Evolutionary conservation across 2,888 invertebrate species (phyloP).

Genomic region (Clepsis dumicolana): DNA sequence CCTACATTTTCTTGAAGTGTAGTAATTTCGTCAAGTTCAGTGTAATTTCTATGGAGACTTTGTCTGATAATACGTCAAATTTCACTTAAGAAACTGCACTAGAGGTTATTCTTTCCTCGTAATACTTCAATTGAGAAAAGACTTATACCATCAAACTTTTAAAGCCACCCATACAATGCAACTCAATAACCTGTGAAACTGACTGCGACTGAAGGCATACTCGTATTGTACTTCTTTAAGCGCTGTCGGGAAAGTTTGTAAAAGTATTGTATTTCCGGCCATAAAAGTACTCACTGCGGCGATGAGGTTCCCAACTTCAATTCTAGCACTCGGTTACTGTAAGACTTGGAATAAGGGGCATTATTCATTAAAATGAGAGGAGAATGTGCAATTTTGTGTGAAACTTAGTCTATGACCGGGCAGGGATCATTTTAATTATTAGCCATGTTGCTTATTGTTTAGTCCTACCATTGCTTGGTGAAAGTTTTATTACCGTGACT

Average conservation of each 20-base stretch:
- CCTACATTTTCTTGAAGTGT: no score
- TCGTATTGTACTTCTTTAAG: conserved; percentile 9
- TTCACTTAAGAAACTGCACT: background rate
- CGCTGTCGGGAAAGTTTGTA: conserved; percentile 16
- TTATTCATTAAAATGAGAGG: background rate
- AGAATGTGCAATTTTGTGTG: no score
- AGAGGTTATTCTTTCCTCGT: background rate
- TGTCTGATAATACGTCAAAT: no score
- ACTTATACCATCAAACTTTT: background rate
- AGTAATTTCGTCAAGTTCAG: no score
- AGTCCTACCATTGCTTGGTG: no score
- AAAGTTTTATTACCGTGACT: no score
- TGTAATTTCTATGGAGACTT: no score
- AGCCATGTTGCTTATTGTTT: no score
- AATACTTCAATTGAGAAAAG: no score
- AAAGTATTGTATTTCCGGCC: conserved; percentile 23
- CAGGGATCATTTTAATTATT: no score
- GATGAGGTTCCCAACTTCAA: conserved; percentile 39
- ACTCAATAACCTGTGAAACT: background rate
- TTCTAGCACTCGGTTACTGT: conserved; percentile 27
- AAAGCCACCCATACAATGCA: background rate
- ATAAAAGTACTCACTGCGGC: conserved; percentile 30
- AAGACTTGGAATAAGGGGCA: background rate
- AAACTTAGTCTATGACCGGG: no score
- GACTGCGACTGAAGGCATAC: background rate